A percentile compares a stretch with the other conserved stretches of the same genome.
Conservation (phyloP, 2,888 invertebrate species). For the Agrotis segetum region DNA sequence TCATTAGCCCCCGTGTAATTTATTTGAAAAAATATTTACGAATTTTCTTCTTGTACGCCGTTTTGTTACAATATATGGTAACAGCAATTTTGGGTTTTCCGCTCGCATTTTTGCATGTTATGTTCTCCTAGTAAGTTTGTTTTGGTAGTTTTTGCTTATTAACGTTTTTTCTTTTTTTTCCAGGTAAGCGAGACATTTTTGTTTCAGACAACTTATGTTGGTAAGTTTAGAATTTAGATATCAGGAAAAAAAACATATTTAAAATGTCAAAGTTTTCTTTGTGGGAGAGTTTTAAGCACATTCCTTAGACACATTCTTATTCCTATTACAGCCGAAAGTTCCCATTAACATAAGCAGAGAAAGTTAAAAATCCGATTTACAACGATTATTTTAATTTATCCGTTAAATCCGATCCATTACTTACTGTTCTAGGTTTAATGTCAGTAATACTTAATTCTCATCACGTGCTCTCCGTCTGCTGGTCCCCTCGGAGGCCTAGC, state of each 20-base stretch:
- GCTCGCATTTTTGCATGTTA: conserved; percentile 67
- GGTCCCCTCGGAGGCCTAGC: conserved; percentile 73
- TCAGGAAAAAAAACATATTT: neutral
- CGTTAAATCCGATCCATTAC: conserved; percentile 69
- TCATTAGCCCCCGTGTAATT: conserved; percentile 75
- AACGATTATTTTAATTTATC: conserved; percentile 69
- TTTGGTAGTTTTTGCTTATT: conserved; percentile 46
- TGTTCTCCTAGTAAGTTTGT: conserved; percentile 61
- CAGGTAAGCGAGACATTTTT: conserved; percentile 78
- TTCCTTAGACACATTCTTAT: conserved; percentile 16
- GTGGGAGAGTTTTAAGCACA: conserved; percentile 11
- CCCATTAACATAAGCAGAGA: conserved; percentile 34
- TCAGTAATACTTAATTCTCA: conserved; percentile 78
- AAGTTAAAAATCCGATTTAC: conserved; percentile 61
- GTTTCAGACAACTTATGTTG: conserved; percentile 11
- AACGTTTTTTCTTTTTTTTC: conserved; percentile 68
- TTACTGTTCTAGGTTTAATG: conserved; percentile 73
- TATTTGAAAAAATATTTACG: conserved; percentile 73
- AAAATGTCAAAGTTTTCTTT: neutral
- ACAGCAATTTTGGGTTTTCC: conserved; percentile 48
- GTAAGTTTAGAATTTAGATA: conserved; percentile 49
- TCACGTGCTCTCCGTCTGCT: conserved; percentile 79
- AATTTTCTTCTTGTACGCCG: conserved; percentile 65
- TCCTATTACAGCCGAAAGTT: conserved; percentile 8
- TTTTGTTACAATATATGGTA: conserved; percentile 61